Base-by-base conservation (phyloP, 2,113 vertebrate genomes). In the Pristiophorus japonicus region DNA sequence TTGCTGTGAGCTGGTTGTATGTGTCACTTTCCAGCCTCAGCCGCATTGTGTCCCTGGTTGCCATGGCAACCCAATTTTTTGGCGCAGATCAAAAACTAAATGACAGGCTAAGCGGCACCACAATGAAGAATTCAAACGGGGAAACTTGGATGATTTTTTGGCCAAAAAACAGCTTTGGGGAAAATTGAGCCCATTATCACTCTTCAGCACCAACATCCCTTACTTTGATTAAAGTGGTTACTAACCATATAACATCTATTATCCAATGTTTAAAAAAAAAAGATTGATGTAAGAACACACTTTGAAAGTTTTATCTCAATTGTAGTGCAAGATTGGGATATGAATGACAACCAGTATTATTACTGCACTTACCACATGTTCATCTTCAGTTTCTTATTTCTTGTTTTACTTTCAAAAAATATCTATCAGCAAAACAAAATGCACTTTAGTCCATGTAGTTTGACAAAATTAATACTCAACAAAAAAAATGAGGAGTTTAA, bases 391-490 rank as follows among this genome's bases (percentile, higher is more conserved):
- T 95, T 96, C 70, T 84, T 96, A 94, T 96, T 96, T 66, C 95
- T 95, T 96, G 96, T 96, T 94, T 96, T 95, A 24, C 59, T 95
- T 96, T 96, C 95, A 91, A 96, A 38, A 96, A 96, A 96, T 30
- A 96, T 47, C 96, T 96, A 95, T 7, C 62, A 95, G 65, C 45
- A 93, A 85, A 96, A 95, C n/a, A 87, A 95, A 47, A 95, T 45
- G 38, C 67, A 27, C 18, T 67, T 67, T 45, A 94, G 92, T 67
- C 65, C 12, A 67, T 22, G 34, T 14, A 65, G 22, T 94, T 30
- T 42, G 20, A 94, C 42, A 94, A 67, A 42, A 47, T 42, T 67
- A 66, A 47, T 42, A 27, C 12, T 1, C n/a, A 67, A 67, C 22
- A 94, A 16, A 65, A 51, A 51, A 95, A 95, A 59, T 3, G 20